Conservation (phyloP, 2,797 vertebrate species). For the Pseudocheirus occidentalis region DNA sequence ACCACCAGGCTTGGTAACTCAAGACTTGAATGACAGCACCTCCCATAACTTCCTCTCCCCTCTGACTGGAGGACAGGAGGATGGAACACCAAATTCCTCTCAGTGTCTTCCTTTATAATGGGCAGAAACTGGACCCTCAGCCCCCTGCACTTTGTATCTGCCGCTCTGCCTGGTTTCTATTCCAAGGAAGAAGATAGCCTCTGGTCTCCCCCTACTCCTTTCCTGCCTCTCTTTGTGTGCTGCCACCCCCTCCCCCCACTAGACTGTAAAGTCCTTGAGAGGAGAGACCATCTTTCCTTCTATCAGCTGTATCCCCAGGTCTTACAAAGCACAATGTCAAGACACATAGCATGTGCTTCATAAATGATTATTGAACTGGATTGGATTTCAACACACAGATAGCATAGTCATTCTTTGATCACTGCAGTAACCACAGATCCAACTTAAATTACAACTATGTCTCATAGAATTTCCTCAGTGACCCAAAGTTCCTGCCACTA, state of each 20-base stretch:
- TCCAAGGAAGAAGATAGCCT: not conserved
- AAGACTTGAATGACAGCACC: not conserved
- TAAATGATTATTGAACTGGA: conserved; percentile 34
- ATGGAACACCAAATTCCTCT: not conserved
- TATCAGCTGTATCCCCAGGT: not conserved
- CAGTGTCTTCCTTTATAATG: not conserved
- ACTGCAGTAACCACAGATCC: not conserved
- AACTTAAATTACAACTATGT: not conserved
- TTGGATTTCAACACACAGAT: not conserved
- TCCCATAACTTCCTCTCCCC: not conserved
- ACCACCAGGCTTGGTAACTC: not conserved
- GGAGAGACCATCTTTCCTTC: not conserved
- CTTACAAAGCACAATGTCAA: not conserved
- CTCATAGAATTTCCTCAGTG: not conserved
- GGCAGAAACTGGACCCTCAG: not conserved
- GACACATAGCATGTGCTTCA: not conserved
- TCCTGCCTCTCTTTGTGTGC: not conserved
- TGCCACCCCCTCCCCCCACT: not conserved
- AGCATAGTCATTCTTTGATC: not conserved
- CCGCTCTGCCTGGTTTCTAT: not conserved
- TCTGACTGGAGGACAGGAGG: not conserved
- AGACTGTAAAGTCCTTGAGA: not conserved
- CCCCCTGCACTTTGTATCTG: not conserved
- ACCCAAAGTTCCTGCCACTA: not conserved
- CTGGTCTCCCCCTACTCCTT: not conserved